Conservation (phyloP, 2,888 invertebrate species). For the Patella ulyssiponensis region DNA sequence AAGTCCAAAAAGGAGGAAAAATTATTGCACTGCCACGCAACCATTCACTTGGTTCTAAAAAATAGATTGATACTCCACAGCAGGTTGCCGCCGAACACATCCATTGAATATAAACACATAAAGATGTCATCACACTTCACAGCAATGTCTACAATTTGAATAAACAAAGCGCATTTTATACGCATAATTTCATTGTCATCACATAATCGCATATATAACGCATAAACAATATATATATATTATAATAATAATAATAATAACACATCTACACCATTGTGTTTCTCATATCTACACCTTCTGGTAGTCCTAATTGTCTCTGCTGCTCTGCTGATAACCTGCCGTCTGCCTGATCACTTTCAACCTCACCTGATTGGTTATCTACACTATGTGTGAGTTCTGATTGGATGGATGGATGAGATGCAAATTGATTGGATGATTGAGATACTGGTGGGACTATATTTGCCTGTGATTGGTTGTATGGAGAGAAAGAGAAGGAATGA, state of each 20-base stretch:
- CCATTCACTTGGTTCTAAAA: too few species aligned
- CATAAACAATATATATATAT: too few species aligned
- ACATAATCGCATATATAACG: too few species aligned
- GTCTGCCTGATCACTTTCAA: slow-evolving; percentile 17
- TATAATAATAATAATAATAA: background rate
- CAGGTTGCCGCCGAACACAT: too few species aligned
- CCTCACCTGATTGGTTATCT: slow-evolving; percentile 14
- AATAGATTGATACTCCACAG: too few species aligned
- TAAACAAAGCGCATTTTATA: too few species aligned
- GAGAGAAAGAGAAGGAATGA: slow-evolving; percentile 24
- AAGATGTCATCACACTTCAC: too few species aligned
- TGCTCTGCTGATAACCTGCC: slow-evolving; percentile 35
- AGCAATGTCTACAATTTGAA: too few species aligned
- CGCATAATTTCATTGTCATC: too few species aligned
- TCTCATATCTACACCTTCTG: slow-evolving; percentile 34
- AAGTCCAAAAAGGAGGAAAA: too few species aligned
- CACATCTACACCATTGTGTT: slow-evolving; percentile 32
- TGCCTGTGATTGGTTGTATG: slow-evolving; percentile 43
- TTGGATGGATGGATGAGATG: slow-evolving; percentile 25
- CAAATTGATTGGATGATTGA: slow-evolving; percentile 22
- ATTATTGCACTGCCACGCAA: too few species aligned
- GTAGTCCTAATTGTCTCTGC: slow-evolving; percentile 34
- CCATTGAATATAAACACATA: too few species aligned
- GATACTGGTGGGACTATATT: slow-evolving; percentile 22
- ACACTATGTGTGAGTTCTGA: slow-evolving; percentile 16